phyloP scores from a whole-genome alignment of 2,888 invertebrate species.

The Lymantria dispar region DNA sequence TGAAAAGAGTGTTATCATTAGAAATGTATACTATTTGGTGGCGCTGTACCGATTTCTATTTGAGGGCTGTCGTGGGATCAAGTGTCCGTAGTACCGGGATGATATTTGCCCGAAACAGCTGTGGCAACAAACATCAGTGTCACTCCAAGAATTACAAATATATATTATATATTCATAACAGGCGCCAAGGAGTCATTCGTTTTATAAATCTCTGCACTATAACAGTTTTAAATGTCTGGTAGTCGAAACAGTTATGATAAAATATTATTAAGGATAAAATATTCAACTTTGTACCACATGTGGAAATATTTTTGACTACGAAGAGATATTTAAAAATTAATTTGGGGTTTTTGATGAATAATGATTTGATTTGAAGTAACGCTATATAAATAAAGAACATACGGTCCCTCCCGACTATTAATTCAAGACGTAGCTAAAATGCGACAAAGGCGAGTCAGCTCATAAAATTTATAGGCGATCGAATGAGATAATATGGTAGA shows the following conservation, averaged over 20 bases:
- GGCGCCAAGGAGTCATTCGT: constrained; percentile 65
- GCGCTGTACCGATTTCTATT: constrained; percentile 14
- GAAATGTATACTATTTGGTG: constrained; percentile 52
- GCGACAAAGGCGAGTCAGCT: constrained; percentile 78
- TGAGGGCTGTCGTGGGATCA: constrained; percentile 25
- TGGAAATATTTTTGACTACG: too few species aligned
- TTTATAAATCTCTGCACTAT: constrained; percentile 63
- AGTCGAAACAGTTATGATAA: constrained; percentile 46
- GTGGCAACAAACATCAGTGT: constrained; percentile 74
- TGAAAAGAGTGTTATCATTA: constrained; percentile 62
- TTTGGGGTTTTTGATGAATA: too few species aligned
- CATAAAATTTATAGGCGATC: constrained; percentile 82
- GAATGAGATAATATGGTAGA: constrained; percentile 82
- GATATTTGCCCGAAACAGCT: constrained; percentile 69
- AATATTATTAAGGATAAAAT: constrained; percentile 21
- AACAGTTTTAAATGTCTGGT: constrained; percentile 54
- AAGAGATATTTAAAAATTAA: too few species aligned
- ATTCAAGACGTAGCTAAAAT: constrained; percentile 68
- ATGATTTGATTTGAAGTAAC: too few species aligned
- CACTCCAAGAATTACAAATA: constrained; percentile 78
- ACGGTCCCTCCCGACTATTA: constrained; percentile 65
- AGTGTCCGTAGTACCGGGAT: constrained; percentile 62
- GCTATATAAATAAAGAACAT: constrained; percentile 54
- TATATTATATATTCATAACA: constrained; percentile 81
- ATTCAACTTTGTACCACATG: too few species aligned